Evolutionary conservation across 2,797 vertebrate genomes (phyloP).

Genomic region (Hephaestus fuliginosus): DNA sequence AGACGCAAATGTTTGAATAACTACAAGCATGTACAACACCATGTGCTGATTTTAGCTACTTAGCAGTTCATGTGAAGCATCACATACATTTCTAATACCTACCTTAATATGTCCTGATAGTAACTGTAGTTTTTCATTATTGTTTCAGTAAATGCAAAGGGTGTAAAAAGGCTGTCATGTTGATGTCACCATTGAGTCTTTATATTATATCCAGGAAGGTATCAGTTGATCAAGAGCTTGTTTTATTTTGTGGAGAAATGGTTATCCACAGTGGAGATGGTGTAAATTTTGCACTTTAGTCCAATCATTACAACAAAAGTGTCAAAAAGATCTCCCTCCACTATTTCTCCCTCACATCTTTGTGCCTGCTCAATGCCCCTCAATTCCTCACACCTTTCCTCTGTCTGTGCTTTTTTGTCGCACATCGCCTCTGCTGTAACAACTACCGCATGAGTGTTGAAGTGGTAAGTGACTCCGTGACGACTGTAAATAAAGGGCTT

Average conservation of each 20-base stretch:
- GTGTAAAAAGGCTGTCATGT: too few relatives aligned
- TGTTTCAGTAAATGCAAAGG: too few relatives aligned
- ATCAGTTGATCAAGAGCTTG: neutral
- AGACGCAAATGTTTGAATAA: neutral
- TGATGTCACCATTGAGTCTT: too few relatives aligned
- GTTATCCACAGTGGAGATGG: neutral
- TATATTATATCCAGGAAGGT: neutral
- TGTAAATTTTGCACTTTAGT: conserved; percentile 10
- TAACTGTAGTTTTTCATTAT: too few relatives aligned
- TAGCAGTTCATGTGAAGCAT: neutral
- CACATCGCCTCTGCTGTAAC: conserved; percentile 36
- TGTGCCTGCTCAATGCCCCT: conserved; percentile 8
- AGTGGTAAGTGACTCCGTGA: conserved; percentile 28
- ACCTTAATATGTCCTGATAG: neutral
- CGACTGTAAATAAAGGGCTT: conserved; percentile 39
- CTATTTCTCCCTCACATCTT: neutral
- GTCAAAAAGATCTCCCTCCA: neutral
- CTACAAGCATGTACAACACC: neutral
- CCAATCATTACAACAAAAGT: neutral
- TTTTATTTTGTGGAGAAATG: neutral
- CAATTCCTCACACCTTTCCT: conserved; percentile 14
- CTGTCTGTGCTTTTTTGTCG: conserved; percentile 20
- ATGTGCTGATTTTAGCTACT: neutral
- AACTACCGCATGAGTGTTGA: conserved; percentile 22
- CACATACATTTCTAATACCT: neutral